Percentiles rank a stretch among this genome's conserved stretches.
phyloP scores from a whole-genome alignment of 2,888 invertebrate species.

The Caenorhabditis macrosperma region DNA sequence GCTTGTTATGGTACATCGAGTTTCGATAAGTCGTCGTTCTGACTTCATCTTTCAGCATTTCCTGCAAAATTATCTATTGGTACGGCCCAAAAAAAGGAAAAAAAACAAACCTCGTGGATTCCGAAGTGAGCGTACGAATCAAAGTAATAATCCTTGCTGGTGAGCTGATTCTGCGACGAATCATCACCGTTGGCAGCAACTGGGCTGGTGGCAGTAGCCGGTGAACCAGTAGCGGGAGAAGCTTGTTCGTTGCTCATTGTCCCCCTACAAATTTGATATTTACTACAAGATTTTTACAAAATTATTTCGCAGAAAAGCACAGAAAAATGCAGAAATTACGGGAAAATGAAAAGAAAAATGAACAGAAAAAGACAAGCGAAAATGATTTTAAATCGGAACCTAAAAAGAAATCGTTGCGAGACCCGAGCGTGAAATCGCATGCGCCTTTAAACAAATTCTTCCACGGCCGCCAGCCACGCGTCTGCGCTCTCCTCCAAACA shows the following conservation, averaged over 20 bases:
- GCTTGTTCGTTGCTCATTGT: background rate
- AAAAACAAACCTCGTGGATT: constrained; percentile 88
- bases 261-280: no score
- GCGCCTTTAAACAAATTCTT: constrained; percentile 30
- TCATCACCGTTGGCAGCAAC: background rate
- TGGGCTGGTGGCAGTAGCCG: background rate
- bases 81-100: background rate
- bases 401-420: constrained; percentile 31
- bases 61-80: constrained; percentile 82
- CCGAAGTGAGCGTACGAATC: constrained; percentile 99
- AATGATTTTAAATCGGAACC: constrained; percentile 42
- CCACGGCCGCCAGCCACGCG: background rate
- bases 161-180: constrained; percentile 86
- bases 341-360: background rate
- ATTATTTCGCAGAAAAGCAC: background rate
- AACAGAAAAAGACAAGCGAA: background rate
- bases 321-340: background rate
- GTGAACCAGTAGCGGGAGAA: background rate
- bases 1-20: constrained; percentile 95
- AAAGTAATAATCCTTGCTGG: constrained; percentile 99
- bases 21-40: constrained; percentile 97
- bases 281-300: no score
- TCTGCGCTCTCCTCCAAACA: no score
- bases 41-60: constrained; percentile 99
- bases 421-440: constrained; percentile 6